Conservation (phyloP, 64 coral and sea anemone species). For the Stichodactyla mertensii region DNA sequence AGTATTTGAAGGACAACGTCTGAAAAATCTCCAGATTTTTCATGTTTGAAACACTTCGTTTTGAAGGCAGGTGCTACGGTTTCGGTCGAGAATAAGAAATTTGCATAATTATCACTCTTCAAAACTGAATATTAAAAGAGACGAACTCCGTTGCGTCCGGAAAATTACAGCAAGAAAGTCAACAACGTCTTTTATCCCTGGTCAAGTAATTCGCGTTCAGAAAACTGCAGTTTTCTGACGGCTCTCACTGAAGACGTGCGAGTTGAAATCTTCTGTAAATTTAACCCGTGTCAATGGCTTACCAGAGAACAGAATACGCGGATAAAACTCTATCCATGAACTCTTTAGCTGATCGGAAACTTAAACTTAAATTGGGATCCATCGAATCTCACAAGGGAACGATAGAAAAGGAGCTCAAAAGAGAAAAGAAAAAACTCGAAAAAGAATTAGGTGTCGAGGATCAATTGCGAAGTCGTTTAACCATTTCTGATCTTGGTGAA, state of each 20-base stretch:
- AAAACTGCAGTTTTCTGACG: not conserved
- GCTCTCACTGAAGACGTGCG: not conserved
- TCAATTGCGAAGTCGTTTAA: constrained; percentile 43
- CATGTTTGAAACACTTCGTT: not conserved
- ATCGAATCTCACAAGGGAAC: constrained; percentile 64
- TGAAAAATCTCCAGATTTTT: not conserved
- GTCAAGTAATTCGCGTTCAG: not conserved
- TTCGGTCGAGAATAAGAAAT: not conserved
- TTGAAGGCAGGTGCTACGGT: not conserved
- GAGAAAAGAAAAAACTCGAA: constrained; percentile 71
- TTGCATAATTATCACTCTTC: not conserved
- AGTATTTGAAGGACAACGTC: not conserved
- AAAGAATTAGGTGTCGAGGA: constrained; percentile 68
- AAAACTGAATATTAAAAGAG: constrained; percentile 1
- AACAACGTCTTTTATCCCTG: not conserved
- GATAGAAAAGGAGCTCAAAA: constrained; percentile 78
- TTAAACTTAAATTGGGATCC: constrained; percentile 65
- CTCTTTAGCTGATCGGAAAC: constrained; percentile 76
- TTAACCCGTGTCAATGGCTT: constrained; percentile 44
- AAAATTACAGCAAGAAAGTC: constrained; percentile 9
- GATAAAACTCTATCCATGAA: constrained; percentile 89
- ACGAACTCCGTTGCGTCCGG: not conserved
- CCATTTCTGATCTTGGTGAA: constrained; percentile 21
- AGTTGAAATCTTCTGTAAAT: not conserved
- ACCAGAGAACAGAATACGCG: constrained; percentile 81